Percentiles rank a stretch among this genome's conserved stretches.
Conservation (phyloP, 2,113 vertebrate genomes). For the Dunckerocampus dactyliophorus region DNA sequence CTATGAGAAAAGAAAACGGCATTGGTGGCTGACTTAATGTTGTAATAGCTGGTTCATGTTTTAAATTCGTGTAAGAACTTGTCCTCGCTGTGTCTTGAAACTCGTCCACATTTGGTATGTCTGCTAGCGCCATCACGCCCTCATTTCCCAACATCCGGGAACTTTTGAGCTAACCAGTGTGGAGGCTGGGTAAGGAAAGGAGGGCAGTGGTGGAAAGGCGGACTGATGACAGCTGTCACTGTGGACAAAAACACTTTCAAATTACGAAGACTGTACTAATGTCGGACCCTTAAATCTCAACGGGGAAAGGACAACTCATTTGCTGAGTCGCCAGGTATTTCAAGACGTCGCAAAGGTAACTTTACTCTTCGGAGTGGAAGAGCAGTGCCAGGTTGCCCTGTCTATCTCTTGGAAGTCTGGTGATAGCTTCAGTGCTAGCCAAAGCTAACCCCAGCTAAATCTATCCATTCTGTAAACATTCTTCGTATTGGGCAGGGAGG, state of each 20-base stretch:
- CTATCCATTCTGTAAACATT: neutral
- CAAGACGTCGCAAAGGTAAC: conserved; percentile 37
- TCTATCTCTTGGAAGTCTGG: conserved; percentile 38
- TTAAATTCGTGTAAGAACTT: neutral
- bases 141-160: conserved; percentile 62
- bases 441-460: conserved; percentile 44
- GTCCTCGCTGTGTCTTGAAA: neutral
- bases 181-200: conserved; percentile 39
- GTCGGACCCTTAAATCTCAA: conserved; percentile 31
- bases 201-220: conserved; percentile 45
- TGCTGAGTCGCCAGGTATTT: conserved; percentile 8
- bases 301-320: conserved; percentile 14
- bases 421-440: conserved; percentile 46
- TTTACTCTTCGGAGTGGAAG: conserved; percentile 24
- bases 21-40: neutral
- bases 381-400: conserved; percentile 50
- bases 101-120: conserved; percentile 35
- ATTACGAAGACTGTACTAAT: conserved; percentile 38
- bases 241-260: conserved; percentile 52
- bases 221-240: conserved; percentile 71
- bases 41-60: neutral
- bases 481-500: neutral
- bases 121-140: conserved; percentile 60
- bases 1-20: neutral
- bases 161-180: conserved; percentile 30